Conservation (phyloP, 2,113 vertebrate genomes). For the Gavialis gangeticus region DNA sequence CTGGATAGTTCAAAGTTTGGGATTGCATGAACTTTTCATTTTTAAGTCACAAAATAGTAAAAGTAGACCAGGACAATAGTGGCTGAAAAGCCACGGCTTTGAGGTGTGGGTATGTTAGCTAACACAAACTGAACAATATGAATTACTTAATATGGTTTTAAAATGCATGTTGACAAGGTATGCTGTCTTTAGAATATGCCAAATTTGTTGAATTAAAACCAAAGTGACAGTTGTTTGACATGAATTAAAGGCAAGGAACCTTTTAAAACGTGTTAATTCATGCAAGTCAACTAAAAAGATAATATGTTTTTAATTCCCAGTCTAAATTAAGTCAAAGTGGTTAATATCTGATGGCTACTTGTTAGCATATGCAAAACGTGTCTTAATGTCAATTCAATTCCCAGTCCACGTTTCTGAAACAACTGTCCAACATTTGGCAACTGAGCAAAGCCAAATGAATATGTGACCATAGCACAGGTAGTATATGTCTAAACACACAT, state of each 20-base stretch:
- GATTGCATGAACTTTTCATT: background rate
- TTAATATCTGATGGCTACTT: background rate
- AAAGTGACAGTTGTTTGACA: background rate
- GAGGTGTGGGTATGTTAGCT: background rate
- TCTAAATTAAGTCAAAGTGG: background rate
- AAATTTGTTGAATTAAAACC: background rate
- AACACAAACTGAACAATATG: background rate
- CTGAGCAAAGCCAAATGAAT: background rate
- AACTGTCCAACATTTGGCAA: background rate
- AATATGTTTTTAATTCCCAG: background rate
- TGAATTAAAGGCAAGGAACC: rapidly evolving
- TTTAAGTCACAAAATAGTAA: background rate
- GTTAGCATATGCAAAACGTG: background rate
- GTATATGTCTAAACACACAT: too few relatives aligned
- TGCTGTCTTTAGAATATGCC: background rate
- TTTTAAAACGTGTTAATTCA: conserved; percentile 6
- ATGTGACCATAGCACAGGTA: background rate
- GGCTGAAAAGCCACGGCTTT: background rate
- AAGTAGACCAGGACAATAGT: background rate
- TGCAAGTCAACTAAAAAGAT: background rate
- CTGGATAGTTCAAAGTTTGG: background rate
- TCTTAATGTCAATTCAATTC: background rate
- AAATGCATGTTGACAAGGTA: background rate
- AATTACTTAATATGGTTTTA: background rate
- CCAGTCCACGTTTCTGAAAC: background rate